Evolutionary conservation across 2,888 invertebrate species (phyloP).

Genomic region (Philereme transversata): DNA sequence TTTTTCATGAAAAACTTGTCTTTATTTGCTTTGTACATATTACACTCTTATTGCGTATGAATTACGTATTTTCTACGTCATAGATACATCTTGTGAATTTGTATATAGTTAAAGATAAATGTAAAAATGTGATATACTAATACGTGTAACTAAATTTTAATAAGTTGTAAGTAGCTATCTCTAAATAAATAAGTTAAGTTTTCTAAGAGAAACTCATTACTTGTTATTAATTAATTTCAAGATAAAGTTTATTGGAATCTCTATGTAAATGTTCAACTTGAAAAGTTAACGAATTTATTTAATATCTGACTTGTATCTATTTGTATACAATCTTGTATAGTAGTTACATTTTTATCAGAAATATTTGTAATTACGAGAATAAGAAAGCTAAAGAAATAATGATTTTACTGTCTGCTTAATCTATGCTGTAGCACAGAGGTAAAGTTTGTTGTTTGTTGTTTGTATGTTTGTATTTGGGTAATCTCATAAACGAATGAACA

Average conservation of each 20-base stretch:
- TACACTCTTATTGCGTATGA: conserved; percentile 22
- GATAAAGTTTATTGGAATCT: conserved; percentile 31
- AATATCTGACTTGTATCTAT: conserved; percentile 2
- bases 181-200: conserved; percentile 43
- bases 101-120: conserved; percentile 38
- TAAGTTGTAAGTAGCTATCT: conserved; percentile 39
- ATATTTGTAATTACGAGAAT: background rate
- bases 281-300: conserved; percentile 33
- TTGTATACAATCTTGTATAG: conserved; percentile 29
- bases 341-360: background rate
- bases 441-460: too few species aligned
- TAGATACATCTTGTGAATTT: conserved; percentile 31
- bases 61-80: conserved; percentile 25
- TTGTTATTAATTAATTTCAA: conserved; percentile 17
- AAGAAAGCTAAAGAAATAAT: background rate
- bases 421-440: too few species aligned
- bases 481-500: too few species aligned
- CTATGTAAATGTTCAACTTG: conserved; percentile 27
- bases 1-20: conserved; percentile 34
- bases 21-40: conserved; percentile 41
- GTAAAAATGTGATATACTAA: conserved; percentile 58
- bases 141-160: conserved; percentile 39
- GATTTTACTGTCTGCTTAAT: too few species aligned
- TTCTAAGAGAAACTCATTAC: conserved; percentile 47
- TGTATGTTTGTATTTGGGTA: too few species aligned